These are phyloP conservation scores for Tarsius wallacei DNA, from an alignment of 2,797 vertebrate species.

Conservation along the genomic window DNA sequence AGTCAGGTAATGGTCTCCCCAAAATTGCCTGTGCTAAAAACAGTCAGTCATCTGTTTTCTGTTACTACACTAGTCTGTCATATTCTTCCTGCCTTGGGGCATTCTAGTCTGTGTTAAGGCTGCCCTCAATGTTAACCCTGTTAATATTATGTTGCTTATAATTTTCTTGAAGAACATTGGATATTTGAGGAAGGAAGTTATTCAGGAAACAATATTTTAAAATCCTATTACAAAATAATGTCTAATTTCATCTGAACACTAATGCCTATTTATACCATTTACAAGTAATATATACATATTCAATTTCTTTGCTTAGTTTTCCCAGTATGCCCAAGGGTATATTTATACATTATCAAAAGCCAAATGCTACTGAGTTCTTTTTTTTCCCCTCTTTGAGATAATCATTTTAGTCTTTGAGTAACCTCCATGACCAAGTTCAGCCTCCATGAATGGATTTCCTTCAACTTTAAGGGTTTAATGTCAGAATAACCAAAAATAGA, in stretches of 20 bases:
- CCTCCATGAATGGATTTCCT: slow-evolving; percentile 64
- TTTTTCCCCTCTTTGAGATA: slow-evolving; percentile 56
- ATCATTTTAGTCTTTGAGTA: slow-evolving; percentile 70
- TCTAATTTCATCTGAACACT: slow-evolving; percentile 78
- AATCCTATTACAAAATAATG: slow-evolving; percentile 80
- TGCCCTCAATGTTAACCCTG: slow-evolving; percentile 73
- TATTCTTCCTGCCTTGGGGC: slow-evolving; percentile 64
- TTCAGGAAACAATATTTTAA: slow-evolving; percentile 82
- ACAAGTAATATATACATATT: slow-evolving; percentile 80
- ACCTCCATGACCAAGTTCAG: slow-evolving; percentile 65
- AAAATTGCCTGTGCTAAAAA: slow-evolving; percentile 52
- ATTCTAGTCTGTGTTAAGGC: slow-evolving; percentile 27
- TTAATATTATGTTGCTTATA: slow-evolving; percentile 73
- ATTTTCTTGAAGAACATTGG: slow-evolving; percentile 73
- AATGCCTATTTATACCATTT: slow-evolving; percentile 74
- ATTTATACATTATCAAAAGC: slow-evolving; percentile 73
- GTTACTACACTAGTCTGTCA: slow-evolving; percentile 52
- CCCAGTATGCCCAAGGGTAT: slow-evolving; percentile 15
- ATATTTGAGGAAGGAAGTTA: slow-evolving; percentile 75
- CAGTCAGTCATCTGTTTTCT: slow-evolving; percentile 52
- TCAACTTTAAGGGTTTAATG: slow-evolving; percentile 76
- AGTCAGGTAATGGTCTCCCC: slow-evolving; percentile 38
- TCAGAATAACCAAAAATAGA: slow-evolving; percentile 76
- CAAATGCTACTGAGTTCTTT: slow-evolving; percentile 58
- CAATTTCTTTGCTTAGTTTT: slow-evolving; percentile 80